Percentiles rank a stretch among this genome's conserved stretches.
Evolutionary conservation across 2,888 invertebrate genomes (phyloP).

Genomic region (Resseliella maxima): DNA sequence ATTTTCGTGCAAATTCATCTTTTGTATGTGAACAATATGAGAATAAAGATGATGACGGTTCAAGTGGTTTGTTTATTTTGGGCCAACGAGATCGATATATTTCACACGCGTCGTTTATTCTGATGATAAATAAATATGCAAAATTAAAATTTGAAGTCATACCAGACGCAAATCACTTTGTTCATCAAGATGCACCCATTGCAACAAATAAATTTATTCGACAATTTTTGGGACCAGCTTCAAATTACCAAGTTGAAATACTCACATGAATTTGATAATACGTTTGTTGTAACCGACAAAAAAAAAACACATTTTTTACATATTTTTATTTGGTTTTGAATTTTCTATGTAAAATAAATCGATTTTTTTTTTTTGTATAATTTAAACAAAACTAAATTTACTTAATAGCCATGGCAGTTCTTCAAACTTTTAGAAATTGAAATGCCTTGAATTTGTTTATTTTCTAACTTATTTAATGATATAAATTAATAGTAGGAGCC

Average conservation of each 20-base stretch:
- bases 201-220: constrained; percentile 70
- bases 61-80: constrained; percentile 68
- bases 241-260: not conserved
- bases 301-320: too few relatives aligned
- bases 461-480: not conserved
- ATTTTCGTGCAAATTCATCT: constrained; percentile 69
- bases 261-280: too few relatives aligned
- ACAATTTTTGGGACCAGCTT: constrained; percentile 64
- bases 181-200: constrained; percentile 71
- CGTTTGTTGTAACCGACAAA: too few relatives aligned
- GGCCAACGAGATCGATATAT: constrained; percentile 69
- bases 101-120: constrained; percentile 63
- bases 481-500: not conserved
- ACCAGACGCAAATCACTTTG: constrained; percentile 69
- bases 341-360: too few relatives aligned
- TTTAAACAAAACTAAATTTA: too few relatives aligned
- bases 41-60: constrained; percentile 62
- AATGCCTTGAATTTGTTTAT: too few relatives aligned
- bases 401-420: too few relatives aligned
- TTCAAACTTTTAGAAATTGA: too few relatives aligned
- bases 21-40: constrained; percentile 62
- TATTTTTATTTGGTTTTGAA: too few relatives aligned
- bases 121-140: constrained; percentile 67
- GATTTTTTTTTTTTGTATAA: too few relatives aligned
- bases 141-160: constrained; percentile 68